phyloP scores from a whole-genome alignment of 2,797 vertebrate genomes.

The Channallabes apus region DNA sequence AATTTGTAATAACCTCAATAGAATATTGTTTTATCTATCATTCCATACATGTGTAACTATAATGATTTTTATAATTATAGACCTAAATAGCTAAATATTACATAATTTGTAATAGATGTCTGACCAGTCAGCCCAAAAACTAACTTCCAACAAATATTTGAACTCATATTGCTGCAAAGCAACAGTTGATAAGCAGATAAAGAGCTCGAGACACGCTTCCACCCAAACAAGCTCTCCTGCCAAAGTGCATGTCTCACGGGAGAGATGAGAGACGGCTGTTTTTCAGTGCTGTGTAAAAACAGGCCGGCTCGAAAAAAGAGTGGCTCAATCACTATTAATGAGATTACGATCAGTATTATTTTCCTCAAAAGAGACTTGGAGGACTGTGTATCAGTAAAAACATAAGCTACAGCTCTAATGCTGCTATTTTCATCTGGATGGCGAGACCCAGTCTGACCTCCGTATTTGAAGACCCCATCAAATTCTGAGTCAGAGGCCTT shows the following conservation, averaged over 20 bases:
- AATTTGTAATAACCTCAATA: no score
- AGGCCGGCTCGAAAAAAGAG: slow-evolving; percentile 53
- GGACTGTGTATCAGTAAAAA: slow-evolving; percentile 40
- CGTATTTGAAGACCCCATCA: slow-evolving; percentile 35
- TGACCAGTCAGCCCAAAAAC: not conserved
- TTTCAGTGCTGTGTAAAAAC: slow-evolving; percentile 36
- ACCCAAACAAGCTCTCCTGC: slow-evolving; percentile 52
- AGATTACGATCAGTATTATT: slow-evolving; percentile 63
- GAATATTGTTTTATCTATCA: no score
- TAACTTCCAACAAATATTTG: slow-evolving; percentile 33
- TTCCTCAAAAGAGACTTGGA: slow-evolving; percentile 65
- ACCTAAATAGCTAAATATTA: not conserved
- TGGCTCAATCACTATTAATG: slow-evolving; percentile 59
- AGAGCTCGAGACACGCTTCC: slow-evolving; percentile 48
- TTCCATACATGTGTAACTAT: not conserved
- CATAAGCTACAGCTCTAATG: slow-evolving; percentile 34
- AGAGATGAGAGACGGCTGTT: slow-evolving; percentile 48
- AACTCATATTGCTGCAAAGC: slow-evolving; percentile 21
- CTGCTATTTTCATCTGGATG: slow-evolving; percentile 45
- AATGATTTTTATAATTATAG: not conserved
- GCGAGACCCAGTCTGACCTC: slow-evolving; percentile 34
- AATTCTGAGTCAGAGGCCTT: slow-evolving; percentile 36
- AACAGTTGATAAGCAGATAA: slow-evolving; percentile 50
- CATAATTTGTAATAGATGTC: not conserved
- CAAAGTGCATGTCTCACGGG: slow-evolving; percentile 50